A percentile compares a stretch with the other conserved stretches of the same genome.
phyloP scores from a whole-genome alignment of 2,888 invertebrate species.

The Nephrotoma flavescens region DNA sequence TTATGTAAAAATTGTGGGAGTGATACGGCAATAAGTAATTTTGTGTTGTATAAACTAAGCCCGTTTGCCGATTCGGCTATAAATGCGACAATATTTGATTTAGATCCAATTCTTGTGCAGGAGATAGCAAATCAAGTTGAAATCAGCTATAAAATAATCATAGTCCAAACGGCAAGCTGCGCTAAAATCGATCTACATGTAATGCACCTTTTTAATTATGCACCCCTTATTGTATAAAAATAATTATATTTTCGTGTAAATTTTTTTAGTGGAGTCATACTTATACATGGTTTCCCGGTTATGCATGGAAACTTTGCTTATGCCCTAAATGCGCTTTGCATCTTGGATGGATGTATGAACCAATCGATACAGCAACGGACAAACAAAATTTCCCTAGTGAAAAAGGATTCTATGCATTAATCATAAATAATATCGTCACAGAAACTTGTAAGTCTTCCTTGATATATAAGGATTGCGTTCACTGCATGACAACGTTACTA shows the following conservation, averaged over 20 bases:
- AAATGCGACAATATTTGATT: constrained; percentile 38
- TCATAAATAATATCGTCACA: constrained; percentile 23
- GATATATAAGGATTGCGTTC: not conserved
- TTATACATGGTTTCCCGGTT: constrained; percentile 51
- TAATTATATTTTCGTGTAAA: constrained; percentile 6
- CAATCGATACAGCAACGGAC: constrained; percentile 21
- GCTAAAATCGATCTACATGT: constrained; percentile 30
- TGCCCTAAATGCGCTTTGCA: constrained; percentile 46
- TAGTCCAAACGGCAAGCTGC: constrained; percentile 39
- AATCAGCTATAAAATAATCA: constrained; percentile 38
- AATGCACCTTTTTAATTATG: not conserved
- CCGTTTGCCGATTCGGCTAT: constrained; percentile 33
- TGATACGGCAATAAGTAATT: constrained; percentile 39
- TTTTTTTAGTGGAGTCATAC: constrained; percentile 37
- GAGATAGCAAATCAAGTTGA: constrained; percentile 40
- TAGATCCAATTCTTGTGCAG: constrained; percentile 38
- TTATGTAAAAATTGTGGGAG: constrained; percentile 43
- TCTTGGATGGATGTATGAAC: constrained; percentile 46
- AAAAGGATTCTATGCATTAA: constrained; percentile 27
- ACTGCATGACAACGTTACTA: not conserved
- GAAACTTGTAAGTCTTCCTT: constrained; percentile 23
- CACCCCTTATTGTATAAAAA: not conserved
- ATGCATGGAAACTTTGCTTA: constrained; percentile 44
- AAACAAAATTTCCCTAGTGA: constrained; percentile 19
- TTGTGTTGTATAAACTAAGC: constrained; percentile 37